These are phyloP conservation scores for Myripristis murdjan DNA, from an alignment of 2,797 vertebrate genomes.

Conservation along the genomic window DNA sequence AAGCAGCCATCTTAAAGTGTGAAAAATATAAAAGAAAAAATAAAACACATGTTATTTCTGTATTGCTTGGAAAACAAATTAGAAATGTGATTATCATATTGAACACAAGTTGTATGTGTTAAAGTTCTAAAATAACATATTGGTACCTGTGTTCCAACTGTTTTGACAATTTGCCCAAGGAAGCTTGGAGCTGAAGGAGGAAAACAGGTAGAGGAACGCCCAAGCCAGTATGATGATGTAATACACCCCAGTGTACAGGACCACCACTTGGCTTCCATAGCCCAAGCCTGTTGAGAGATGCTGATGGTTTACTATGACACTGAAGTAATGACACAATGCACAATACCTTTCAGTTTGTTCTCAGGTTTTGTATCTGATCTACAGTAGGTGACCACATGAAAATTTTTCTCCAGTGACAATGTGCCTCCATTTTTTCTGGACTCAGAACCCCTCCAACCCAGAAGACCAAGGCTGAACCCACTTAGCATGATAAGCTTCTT, in stretches of 20 bases:
- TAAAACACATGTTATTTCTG: not conserved
- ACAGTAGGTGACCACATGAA: too few relatives aligned
- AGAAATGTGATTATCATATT: not conserved
- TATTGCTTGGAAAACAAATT: not conserved
- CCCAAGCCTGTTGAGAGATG: conserved; percentile 79
- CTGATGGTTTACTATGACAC: not conserved
- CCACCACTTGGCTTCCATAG: conserved; percentile 85
- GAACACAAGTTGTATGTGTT: not conserved
- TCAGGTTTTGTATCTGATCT: too few relatives aligned
- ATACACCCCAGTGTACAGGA: conserved; percentile 84
- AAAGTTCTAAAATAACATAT: not conserved
- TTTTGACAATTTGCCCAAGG: conserved; percentile 86
- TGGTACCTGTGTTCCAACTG: conserved; percentile 87
- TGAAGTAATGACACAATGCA: not conserved
- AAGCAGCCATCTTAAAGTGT: conserved; percentile 82
- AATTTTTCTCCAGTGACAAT: too few relatives aligned
- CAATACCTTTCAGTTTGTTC: too few relatives aligned
- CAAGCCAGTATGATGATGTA: conserved; percentile 88
- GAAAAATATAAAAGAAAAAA: conserved; percentile 19
- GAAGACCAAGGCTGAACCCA: too few relatives aligned
- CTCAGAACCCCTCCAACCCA: too few relatives aligned
- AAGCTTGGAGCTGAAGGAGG: conserved; percentile 82
- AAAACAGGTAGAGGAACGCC: conserved; percentile 86
- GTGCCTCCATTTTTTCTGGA: too few relatives aligned
- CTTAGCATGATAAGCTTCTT: too few relatives aligned